Conservation (phyloP, 30 jellyfish, hydroid and myxozoan species). For the Turritopsis rubra region DNA sequence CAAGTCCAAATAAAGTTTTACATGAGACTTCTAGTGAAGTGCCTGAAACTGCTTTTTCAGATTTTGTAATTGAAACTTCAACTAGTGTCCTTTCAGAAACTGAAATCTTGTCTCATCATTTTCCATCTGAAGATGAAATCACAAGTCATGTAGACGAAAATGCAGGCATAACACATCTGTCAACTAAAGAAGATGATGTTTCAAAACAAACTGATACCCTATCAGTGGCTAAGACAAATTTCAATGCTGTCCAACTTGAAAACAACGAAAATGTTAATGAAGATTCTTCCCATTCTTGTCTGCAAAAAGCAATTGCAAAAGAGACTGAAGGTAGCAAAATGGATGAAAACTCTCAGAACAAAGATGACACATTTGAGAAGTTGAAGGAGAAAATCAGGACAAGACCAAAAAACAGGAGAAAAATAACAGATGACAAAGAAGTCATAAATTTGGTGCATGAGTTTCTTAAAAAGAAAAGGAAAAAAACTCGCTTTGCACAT, state of each 20-base stretch:
- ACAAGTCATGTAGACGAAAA: neutral
- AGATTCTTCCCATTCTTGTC: neutral
- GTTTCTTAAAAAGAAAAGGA: neutral
- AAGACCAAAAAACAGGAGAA: neutral
- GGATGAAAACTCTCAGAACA: neutral
- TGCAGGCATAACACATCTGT: neutral
- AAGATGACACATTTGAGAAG: neutral
- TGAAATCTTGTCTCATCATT: neutral
- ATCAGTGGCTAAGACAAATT: neutral
- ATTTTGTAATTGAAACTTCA: neutral
- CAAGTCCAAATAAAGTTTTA: too few relatives aligned
- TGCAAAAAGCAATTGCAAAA: neutral
- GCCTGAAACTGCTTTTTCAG: neutral
- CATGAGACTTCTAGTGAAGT: neutral
- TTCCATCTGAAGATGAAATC: neutral
- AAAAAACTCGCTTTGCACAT: slow-evolving; percentile 5
- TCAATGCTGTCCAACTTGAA: neutral
- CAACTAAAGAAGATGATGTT: neutral
- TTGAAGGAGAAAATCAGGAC: neutral
- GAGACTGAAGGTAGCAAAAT: neutral
- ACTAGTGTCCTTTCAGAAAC: neutral
- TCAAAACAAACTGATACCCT: neutral
- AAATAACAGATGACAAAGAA: slow-evolving; percentile 20
- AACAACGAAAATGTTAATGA: neutral
- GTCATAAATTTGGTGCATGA: slow-evolving; percentile 13